A percentile compares a stretch with the other conserved stretches of the same genome.
phyloP scores from a whole-genome alignment of 2,888 invertebrate species.

The Callimorpha dominula region DNA sequence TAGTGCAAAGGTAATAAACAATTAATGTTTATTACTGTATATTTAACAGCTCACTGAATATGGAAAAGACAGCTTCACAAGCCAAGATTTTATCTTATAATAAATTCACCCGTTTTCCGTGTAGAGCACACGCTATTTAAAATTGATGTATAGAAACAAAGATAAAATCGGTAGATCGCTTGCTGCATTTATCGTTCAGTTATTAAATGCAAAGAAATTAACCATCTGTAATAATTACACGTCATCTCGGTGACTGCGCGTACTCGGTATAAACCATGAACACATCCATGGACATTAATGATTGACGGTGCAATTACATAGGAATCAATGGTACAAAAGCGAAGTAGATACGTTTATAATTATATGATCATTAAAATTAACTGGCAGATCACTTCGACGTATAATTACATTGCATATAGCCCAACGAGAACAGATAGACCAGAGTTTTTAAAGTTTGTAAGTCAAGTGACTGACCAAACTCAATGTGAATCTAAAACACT shows the following conservation, averaged over 20 bases:
- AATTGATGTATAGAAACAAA: constrained; percentile 28
- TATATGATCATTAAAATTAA: constrained; percentile 57
- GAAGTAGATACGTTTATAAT: constrained; percentile 34
- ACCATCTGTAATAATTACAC: constrained; percentile 46
- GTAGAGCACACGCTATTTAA: constrained; percentile 16
- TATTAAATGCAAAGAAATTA: constrained; percentile 34
- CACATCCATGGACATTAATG: constrained; percentile 43
- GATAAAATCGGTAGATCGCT: constrained; percentile 9
- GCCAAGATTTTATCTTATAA: constrained; percentile 42
- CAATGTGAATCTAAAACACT: background rate
- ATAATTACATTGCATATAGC: background rate
- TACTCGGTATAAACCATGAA: constrained; percentile 37
- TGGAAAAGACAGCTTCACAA: constrained; percentile 40
- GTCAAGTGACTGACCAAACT: background rate
- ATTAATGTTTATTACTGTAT: constrained; percentile 33
- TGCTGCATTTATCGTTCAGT: constrained; percentile 5
- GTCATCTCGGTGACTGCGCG: constrained; percentile 31
- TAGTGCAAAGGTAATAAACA: constrained; percentile 33
- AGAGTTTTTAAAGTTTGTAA: background rate
- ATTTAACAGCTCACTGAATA: constrained; percentile 34
- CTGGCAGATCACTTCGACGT: constrained; percentile 25
- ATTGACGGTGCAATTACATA: constrained; percentile 60
- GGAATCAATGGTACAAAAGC: constrained; percentile 22
- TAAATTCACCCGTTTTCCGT: constrained; percentile 26
- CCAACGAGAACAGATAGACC: background rate